Base-by-base conservation (phyloP, 2,113 vertebrate genomes). In the Heloderma charlesbogerti region DNA sequence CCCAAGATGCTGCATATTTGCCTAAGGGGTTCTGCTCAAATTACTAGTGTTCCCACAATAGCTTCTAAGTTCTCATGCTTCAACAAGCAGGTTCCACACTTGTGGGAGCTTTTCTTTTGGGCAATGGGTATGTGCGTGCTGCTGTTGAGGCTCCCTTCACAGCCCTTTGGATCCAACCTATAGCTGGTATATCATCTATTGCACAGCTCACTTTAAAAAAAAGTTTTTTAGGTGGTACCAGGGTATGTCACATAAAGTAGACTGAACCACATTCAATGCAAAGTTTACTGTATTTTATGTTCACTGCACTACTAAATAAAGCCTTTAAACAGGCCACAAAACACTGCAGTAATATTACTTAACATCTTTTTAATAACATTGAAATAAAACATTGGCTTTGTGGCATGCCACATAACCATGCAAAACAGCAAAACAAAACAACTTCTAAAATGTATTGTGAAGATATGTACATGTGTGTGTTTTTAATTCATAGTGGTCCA, bases 261-360 rank as follows among this genome's bases (percentile, higher is more conserved):
- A 95, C 92, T 94, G 95, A 93, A 88, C 57, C 89, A 91, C 90
- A 92, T 91, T 66, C 57, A 66, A 85, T 89, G 94, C 93, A 89
- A 34, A 0, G 92, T 95, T 95, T 94, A 93, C 96, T 96, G 88
- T 94, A 94, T 95, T 97, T 97, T 97, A 97, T 95, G 95, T 97
- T 97, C 96, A 96, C 92, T 57, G 6, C 81, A 93, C 95, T 96
- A 96, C 95, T 96, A 95, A 96, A 78, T 95, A 96, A 97, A 97
- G 96, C 97, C 97, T 97, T 97, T 96, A 94, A 96, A 97, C 95
- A 98, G 97, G 97, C 97, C 94, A 97, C 96, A 96, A 96, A 97
- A 97, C 97, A 97, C 96, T 97, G 97, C 97, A 96, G 95, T 94
- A 95, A 96, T 94, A 97, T 94, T 96, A 96, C 96, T 97, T 97